These are phyloP conservation scores for Idaea dimidiata DNA, from an alignment of 2,888 invertebrate species.

Conservation along the genomic window DNA sequence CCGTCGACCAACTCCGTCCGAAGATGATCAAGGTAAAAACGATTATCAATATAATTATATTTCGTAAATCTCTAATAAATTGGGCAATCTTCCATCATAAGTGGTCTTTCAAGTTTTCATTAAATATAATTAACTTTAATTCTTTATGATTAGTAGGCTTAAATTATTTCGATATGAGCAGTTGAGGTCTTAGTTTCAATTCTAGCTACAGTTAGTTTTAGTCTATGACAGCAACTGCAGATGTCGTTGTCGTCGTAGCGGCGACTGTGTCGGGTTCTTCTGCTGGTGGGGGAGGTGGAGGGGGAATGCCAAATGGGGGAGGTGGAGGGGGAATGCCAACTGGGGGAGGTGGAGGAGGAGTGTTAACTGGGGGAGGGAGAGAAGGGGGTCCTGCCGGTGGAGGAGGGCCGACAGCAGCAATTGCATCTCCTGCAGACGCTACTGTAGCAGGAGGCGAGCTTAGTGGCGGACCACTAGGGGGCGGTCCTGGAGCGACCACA, in stretches of 20 bases:
- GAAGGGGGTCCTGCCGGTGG: background rate
- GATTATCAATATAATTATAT: background rate
- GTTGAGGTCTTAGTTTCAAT: background rate
- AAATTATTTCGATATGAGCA: background rate
- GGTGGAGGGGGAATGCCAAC: background rate
- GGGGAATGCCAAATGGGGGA: background rate
- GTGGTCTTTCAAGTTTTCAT: background rate
- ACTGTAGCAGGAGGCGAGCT: no score
- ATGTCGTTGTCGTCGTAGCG: background rate
- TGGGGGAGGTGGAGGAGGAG: background rate
- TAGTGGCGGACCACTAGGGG: no score
- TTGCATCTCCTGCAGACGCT: background rate
- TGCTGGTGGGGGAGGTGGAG: background rate
- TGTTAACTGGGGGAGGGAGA: background rate
- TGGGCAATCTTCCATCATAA: background rate
- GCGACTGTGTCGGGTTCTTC: background rate
- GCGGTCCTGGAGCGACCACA: background rate
- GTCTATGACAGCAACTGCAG: background rate
- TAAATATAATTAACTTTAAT: no score
- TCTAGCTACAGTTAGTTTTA: background rate
- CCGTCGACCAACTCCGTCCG: conserved; percentile 80
- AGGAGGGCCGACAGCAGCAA: background rate
- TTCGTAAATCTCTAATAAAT: background rate
- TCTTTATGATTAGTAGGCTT: no score
- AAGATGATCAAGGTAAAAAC: conserved; percentile 75